Evolutionary conservation across 2,113 vertebrate species (phyloP).

Genomic region (Takifugu bimaculatus): DNA sequence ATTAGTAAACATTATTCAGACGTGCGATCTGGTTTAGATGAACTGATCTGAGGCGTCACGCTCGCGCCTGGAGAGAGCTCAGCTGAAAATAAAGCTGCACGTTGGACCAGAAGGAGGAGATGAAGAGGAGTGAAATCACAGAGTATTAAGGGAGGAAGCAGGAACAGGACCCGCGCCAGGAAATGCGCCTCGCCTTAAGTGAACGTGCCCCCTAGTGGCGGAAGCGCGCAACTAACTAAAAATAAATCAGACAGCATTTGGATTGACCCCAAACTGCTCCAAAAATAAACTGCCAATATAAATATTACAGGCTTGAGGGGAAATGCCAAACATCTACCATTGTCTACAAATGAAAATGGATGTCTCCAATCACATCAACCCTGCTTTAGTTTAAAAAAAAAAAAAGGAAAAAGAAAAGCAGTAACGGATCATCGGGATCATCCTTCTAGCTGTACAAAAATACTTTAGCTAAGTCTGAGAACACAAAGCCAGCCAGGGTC

Average conservation of each 20-base stretch:
- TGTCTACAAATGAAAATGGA: too few species aligned
- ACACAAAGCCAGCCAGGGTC: too few species aligned
- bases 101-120: background rate
- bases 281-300: background rate
- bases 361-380: too few species aligned
- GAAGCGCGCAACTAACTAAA: background rate
- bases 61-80: background rate
- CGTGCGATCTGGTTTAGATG: background rate
- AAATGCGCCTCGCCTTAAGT: background rate
- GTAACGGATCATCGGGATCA: too few species aligned
- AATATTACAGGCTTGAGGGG: too few species aligned
- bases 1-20: background rate
- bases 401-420: too few species aligned
- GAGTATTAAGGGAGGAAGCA: background rate
- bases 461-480: too few species aligned
- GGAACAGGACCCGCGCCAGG: background rate
- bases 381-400: too few species aligned
- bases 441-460: too few species aligned
- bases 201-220: conserved; percentile 1
- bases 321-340: too few species aligned
- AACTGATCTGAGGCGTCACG: background rate
- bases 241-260: background rate
- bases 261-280: background rate
- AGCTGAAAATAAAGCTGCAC: background rate
- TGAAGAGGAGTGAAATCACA: background rate